phyloP scores from a whole-genome alignment of 2,797 vertebrate species.

The Nasua narica region DNA sequence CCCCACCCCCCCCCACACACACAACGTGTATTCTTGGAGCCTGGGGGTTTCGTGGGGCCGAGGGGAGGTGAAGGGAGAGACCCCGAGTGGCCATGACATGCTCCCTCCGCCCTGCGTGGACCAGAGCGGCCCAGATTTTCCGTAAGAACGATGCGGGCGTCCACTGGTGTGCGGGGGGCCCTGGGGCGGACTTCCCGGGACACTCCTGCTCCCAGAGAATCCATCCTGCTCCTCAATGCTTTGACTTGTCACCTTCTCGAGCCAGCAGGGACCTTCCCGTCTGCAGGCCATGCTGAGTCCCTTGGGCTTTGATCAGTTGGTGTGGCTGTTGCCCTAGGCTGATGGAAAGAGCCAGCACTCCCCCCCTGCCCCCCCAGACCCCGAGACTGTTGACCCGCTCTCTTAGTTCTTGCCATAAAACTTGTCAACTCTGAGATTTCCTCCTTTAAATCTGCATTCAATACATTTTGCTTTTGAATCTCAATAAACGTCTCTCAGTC shows the following conservation, averaged over 20 bases:
- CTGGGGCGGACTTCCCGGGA: rapidly evolving
- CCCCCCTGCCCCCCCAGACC: background rate
- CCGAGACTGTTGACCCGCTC: rapidly evolving
- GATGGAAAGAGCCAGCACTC: rapidly evolving
- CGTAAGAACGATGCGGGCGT: rapidly evolving
- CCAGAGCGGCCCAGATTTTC: too few relatives aligned
- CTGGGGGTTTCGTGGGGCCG: background rate
- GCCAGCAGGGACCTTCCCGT: background rate
- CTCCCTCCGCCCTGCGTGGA: background rate
- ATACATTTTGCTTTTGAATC: background rate
- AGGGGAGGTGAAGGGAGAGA: too few relatives aligned
- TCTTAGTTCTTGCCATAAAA: rapidly evolving
- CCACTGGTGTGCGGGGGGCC: rapidly evolving
- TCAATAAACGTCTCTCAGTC: rapidly evolving
- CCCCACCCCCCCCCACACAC: rapidly evolving
- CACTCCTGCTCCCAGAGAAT: rapidly evolving
- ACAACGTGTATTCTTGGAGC: rapidly evolving
- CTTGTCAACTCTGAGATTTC: rapidly evolving
- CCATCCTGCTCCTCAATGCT: background rate
- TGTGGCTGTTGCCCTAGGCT: rapidly evolving
- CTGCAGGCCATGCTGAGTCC: rapidly evolving
- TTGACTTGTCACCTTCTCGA: too few relatives aligned
- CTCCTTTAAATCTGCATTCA: too few relatives aligned
- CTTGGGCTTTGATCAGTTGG: rapidly evolving
- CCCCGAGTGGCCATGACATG: rapidly evolving